phyloP scores from a whole-genome alignment of 2,888 invertebrate species.

The Melikaiella ostensackeni region DNA sequence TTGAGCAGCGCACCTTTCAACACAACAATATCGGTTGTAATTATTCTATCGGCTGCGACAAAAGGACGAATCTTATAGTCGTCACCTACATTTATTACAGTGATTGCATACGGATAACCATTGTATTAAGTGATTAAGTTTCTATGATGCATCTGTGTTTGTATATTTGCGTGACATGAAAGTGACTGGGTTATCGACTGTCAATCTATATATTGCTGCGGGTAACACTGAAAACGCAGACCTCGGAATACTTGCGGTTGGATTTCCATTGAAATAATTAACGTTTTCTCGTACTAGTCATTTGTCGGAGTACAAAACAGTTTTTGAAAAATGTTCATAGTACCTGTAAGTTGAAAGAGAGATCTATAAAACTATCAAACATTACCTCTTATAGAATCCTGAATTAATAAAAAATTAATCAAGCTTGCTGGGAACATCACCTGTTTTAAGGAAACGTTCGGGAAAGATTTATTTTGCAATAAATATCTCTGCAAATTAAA shows the following conservation, averaged over 20 bases:
- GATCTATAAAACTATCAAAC: too few species aligned
- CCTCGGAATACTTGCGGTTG: background rate
- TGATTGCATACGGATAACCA: slow-evolving; percentile 57
- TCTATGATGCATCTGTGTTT: slow-evolving; percentile 53
- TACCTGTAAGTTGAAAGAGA: too few species aligned
- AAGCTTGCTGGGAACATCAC: background rate
- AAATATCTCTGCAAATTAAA: background rate
- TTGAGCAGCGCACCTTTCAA: slow-evolving; percentile 37
- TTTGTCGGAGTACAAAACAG: too few species aligned
- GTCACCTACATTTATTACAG: slow-evolving; percentile 65
- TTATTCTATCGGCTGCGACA: slow-evolving; percentile 56
- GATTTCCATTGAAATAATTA: background rate
- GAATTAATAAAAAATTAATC: background rate
- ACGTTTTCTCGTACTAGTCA: background rate
- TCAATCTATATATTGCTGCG: slow-evolving; percentile 55
- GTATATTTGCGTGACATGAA: slow-evolving; percentile 54
- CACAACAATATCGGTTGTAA: slow-evolving; percentile 54
- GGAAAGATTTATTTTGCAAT: background rate
- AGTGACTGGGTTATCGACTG: slow-evolving; percentile 52
- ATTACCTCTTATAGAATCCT: too few species aligned
- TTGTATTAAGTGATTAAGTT: slow-evolving; percentile 57
- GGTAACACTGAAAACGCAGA: slow-evolving; percentile 33
- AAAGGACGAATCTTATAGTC: slow-evolving; percentile 60
- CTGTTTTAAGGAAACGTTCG: background rate
- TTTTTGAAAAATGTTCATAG: too few species aligned